Conservation (phyloP, 2,797 vertebrate species). For the Rhinatrema bivittatum region DNA sequence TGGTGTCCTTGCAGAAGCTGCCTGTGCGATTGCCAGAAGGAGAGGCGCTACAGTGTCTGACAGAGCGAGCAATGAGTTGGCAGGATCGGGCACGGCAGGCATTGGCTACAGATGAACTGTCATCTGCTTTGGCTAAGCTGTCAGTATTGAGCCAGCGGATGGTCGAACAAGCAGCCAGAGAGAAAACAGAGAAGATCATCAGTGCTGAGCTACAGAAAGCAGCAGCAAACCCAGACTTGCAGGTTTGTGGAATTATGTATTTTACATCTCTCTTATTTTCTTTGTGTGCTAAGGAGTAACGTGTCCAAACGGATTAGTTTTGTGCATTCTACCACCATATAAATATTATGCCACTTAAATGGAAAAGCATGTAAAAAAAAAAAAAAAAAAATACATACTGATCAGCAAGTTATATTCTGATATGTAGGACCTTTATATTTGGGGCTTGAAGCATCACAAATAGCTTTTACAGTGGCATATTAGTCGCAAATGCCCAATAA, state of each 20-base stretch:
- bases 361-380: too few relatives aligned
- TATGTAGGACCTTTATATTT: too few relatives aligned
- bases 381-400: too few relatives aligned
- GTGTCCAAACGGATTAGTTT: too few relatives aligned
- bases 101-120: constrained; percentile 88
- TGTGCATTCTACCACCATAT: too few relatives aligned
- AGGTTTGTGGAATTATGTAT: constrained; percentile 52
- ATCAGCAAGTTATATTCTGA: too few relatives aligned
- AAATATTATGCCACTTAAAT: too few relatives aligned
- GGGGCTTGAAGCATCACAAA: too few relatives aligned
- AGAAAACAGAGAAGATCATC: constrained; percentile 97
- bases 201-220: constrained; percentile 95
- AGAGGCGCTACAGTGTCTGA: constrained; percentile 91
- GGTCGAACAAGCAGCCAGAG: constrained; percentile 94
- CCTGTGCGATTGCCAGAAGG: constrained; percentile 90
- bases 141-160: constrained; percentile 94
- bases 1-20: constrained; percentile 94
- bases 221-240: constrained; percentile 92
- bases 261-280: neutral
- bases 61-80: constrained; percentile 96
- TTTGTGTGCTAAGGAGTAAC: too few relatives aligned
- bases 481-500: too few relatives aligned
- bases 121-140: constrained; percentile 90
- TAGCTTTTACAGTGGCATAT: too few relatives aligned
- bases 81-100: constrained; percentile 93